phyloP scores from a whole-genome alignment of 2,888 invertebrate species.

The Amiota mariae region DNA sequence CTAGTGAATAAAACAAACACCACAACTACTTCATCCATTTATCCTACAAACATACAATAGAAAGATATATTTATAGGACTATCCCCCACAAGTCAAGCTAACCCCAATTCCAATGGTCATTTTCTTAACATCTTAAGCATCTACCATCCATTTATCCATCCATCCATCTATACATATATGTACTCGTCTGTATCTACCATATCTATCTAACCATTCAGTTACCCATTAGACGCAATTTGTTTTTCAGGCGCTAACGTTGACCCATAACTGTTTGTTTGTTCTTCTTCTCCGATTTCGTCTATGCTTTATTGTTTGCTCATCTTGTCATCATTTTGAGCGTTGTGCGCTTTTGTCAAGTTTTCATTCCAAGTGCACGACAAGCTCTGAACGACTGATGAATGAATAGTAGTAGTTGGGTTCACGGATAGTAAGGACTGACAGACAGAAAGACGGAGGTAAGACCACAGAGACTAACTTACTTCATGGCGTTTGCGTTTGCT shows the following conservation, averaged over 20 bases:
- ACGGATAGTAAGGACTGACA: too few species aligned
- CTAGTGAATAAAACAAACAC: too few species aligned
- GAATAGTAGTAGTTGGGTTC: not conserved
- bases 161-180: not conserved
- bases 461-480: constrained; percentile 9
- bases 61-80: too few species aligned
- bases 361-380: constrained; percentile 15
- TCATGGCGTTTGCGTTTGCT: constrained; percentile 12
- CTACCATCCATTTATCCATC: not conserved
- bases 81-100: not conserved
- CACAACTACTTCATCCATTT: too few species aligned
- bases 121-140: too few species aligned
- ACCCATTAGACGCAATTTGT: constrained; percentile 11
- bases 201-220: not conserved
- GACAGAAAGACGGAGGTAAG: too few species aligned
- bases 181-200: not conserved
- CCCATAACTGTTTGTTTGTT: constrained; percentile 39
- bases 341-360: constrained; percentile 46
- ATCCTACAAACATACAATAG: too few species aligned
- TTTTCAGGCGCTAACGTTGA: constrained; percentile 1
- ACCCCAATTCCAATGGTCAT: constrained; percentile 1
- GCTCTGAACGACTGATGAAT: not conserved
- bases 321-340: constrained; percentile 50
- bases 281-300: constrained; percentile 27
- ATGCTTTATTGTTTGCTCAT: constrained; percentile 58